Base-by-base conservation (phyloP, 2,797 vertebrate genomes). In the Aulostomus chinensis region DNA sequence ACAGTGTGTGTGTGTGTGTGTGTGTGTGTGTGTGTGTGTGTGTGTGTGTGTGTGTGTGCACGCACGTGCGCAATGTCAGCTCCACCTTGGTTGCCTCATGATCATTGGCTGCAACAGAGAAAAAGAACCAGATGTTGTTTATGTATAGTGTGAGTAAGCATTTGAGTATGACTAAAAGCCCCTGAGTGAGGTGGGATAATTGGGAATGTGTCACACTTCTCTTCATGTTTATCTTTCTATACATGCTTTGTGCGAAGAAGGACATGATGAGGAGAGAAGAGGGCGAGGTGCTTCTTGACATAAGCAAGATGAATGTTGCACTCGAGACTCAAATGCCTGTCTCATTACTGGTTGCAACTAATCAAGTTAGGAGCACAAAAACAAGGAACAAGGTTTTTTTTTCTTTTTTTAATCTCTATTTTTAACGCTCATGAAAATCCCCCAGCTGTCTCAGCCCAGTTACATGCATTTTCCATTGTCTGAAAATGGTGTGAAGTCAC, bases 231-330 rank as follows among this genome's bases (percentile, higher is more conserved):
- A 39, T 2, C 18, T 28, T 2, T 45, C 13, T 29, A 18, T 35
- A 13, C 1, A 18, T 15, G 14, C 16, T 16, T 34, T 33, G n/a
- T 54, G 17, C 15, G 11, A 30, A 18, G 38, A 35, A 45, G 14
- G 25, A 26, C 28, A n/a, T 11, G 17, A 37, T 24, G 16, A 29
- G 25, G 22, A 15, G 16, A 28, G 4, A 4, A 9, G 46, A 35
- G 55, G 14, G 5, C 16, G 12, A 3, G 8, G 10, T 35, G n/a
- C 5, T 12, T 15, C 31, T 22, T 56, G 22, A 60, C 61, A 49
- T 31, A 25, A 41, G 26, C 16, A 32, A 48, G 48, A 58, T 52
- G 49, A 69, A 60, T 68, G 25, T 66, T 32, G 35, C 54, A 55
- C 47, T 41, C 1, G 25, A 37, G 14, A 42, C 14, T 28, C 17